These are phyloP conservation scores for Lasioglossum malachurum DNA, from an alignment of 2,888 invertebrate species.

Conservation along the genomic window DNA sequence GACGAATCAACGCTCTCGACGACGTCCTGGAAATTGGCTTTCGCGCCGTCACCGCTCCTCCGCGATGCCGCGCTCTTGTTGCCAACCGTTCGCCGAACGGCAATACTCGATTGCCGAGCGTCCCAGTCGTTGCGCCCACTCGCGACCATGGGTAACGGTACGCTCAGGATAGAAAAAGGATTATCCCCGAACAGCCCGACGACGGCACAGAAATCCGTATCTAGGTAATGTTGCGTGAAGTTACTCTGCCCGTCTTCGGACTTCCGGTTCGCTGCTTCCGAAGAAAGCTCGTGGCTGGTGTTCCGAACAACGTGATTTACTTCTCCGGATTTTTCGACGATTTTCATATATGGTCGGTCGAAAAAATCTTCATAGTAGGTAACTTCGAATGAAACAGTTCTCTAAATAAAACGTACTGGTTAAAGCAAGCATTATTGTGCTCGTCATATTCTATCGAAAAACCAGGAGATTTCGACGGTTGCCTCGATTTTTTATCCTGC, in stretches of 20 bases:
- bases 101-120: neutral
- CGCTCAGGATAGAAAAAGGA: slow-evolving; percentile 45
- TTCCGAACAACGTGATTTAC: neutral
- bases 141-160: slow-evolving; percentile 48
- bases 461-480: neutral
- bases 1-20: slow-evolving; percentile 38
- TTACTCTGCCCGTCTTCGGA: slow-evolving; percentile 36
- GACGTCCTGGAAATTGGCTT: slow-evolving; percentile 14
- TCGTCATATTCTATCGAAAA: too few relatives aligned
- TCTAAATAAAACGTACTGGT: too few relatives aligned
- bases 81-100: neutral
- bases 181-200: slow-evolving; percentile 24
- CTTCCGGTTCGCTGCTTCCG: neutral
- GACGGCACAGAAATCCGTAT: slow-evolving; percentile 72
- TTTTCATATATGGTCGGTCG: neutral
- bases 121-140: slow-evolving; percentile 41
- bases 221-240: slow-evolving; percentile 80
- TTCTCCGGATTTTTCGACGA: neutral
- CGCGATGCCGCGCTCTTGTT: slow-evolving; percentile 9
- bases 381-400: too few relatives aligned
- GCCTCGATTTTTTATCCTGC: too few relatives aligned
- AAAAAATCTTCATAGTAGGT: too few relatives aligned
- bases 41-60: neutral
- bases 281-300: neutral
- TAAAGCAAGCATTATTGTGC: too few relatives aligned